A percentile compares a stretch with the other conserved stretches of the same genome.
Conservation (phyloP, 2,888 invertebrate species). For the Heterodera filipjevi region DNA sequence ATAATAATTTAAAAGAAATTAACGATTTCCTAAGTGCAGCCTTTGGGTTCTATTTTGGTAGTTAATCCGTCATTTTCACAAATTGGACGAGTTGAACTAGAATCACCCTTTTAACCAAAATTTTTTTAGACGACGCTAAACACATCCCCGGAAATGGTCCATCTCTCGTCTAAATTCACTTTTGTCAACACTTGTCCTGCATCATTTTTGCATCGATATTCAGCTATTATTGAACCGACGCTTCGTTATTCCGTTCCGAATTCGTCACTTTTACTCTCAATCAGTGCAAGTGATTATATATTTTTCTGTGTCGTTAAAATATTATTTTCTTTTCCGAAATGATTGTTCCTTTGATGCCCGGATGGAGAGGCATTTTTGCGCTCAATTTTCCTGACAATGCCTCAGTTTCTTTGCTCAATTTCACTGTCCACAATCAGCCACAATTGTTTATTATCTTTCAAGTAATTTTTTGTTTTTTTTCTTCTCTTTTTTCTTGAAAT, state of each 20-base stretch:
- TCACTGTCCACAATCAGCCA: conserved; percentile 48
- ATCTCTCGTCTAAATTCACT: background rate
- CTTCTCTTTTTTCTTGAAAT: background rate
- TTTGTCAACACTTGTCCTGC: background rate
- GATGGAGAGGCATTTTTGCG: conserved; percentile 53
- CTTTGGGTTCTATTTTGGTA: no score
- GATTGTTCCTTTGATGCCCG: conserved; percentile 51
- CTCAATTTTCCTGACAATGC: background rate
- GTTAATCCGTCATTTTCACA: no score
- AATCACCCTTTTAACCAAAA: background rate
- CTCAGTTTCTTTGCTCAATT: background rate
- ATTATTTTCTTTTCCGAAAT: conserved; percentile 46
- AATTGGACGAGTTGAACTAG: background rate
- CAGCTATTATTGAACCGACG: background rate
- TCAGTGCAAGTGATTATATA: background rate
- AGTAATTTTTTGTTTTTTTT: background rate
- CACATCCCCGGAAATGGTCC: conserved; percentile 3
- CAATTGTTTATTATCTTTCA: conserved; percentile 56
- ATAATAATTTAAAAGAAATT: background rate
- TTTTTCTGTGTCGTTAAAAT: background rate
- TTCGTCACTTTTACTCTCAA: background rate
- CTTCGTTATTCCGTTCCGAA: background rate
- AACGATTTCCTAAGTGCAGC: no score
- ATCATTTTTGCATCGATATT: background rate
- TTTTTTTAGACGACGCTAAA: background rate